Base-by-base conservation (phyloP, 2,797 vertebrate species). In the Oophaga sylvatica region DNA sequence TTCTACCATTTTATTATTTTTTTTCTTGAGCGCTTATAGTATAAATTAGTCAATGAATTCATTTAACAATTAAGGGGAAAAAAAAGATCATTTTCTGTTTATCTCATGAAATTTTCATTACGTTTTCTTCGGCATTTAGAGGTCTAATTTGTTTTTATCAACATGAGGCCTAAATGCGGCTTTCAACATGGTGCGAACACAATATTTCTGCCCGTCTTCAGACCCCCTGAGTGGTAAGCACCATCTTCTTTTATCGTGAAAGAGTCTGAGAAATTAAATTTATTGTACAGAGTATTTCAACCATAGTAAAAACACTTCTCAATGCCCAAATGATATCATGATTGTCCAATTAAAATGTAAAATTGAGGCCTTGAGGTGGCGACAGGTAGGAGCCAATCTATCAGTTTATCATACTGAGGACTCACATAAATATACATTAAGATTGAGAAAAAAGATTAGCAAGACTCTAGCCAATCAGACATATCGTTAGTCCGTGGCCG, bases 11-110 rank as follows among this genome's bases (percentile, higher is more conserved):
- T 78, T 77, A 56, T 77, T 45, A 75, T 53, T 65, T n/a, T 41
- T 41, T 41, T 80, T 75, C 85, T 86, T 59, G 75, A 81, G 45
- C 12, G 70, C 48, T 85, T 77, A 82, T 60, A 57, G 60, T 45
- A 67, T 62, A 85, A 85, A 77, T 81, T 67, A 85, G 29, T 48
- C 85, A 71, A 82, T 82, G 45, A 82, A 65, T 62, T 80, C 22
- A 81, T 85, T 86, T 67, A 15, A 48, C 41, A 73, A 81, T 80
- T 68, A 80, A 71, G 73, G 68, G 53, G 16, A 2, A 60, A 41
- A 80, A 59, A 80, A 41, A 41, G 35, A 53, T 53, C 7, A 48
- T 65, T 81, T 12, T 10, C 6, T 65, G 22, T 67, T 67, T 67
- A 77, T 53, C 73, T 77, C 73, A 77, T 77, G 48, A 77, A 56